phyloP scores from a whole-genome alignment of 2,113 vertebrate species.

The Xiphophorus hellerii region DNA sequence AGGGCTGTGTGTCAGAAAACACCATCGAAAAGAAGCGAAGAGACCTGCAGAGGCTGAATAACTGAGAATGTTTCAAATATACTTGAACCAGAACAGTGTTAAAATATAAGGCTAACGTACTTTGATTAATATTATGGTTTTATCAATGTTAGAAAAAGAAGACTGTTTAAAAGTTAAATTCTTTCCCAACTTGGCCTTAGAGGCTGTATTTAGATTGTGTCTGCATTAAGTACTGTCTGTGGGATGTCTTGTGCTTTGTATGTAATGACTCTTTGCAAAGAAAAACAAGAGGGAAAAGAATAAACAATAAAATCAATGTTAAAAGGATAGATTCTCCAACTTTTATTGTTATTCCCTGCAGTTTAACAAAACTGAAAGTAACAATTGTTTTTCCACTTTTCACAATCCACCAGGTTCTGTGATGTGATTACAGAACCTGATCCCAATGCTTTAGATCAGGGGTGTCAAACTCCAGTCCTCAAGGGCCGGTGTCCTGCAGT shows the following conservation, averaged over 20 bases:
- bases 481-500: too few relatives aligned
- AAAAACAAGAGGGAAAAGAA: background rate
- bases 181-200: background rate
- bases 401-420: background rate
- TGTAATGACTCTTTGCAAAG: background rate
- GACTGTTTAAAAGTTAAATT: background rate
- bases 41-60: background rate
- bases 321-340: background rate
- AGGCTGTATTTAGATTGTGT: background rate
- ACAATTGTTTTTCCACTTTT: too few relatives aligned
- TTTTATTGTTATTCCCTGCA: background rate
- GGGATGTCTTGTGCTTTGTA: background rate
- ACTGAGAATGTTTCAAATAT: background rate
- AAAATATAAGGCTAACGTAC: background rate
- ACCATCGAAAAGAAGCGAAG: constrained; percentile 47
- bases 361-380: too few relatives aligned
- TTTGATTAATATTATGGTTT: background rate
- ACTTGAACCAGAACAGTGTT: background rate
- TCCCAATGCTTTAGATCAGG: background rate
- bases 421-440: background rate
- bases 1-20: constrained; percentile 68
- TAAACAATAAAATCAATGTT: background rate
- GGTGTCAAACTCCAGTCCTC: too few relatives aligned
- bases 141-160: background rate
- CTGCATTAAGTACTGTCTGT: too few relatives aligned